A percentile compares a stretch with the other conserved stretches of the same genome.
Conservation (phyloP, 1,140 invertebrate species). For the Forficula auricularia region DNA sequence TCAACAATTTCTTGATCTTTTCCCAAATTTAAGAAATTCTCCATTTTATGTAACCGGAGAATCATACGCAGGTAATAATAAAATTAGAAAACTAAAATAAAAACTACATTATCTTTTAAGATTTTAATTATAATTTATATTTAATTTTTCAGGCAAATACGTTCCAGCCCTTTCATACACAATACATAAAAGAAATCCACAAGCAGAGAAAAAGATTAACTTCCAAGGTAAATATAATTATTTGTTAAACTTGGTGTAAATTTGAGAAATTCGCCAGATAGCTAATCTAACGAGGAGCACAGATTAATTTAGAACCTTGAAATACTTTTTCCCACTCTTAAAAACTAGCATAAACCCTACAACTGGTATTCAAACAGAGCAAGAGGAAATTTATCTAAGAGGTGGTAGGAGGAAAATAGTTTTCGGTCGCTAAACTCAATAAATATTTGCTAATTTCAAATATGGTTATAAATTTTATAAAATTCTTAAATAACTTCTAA, state of each 20-base stretch:
- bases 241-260: not conserved
- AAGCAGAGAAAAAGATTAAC: slow-evolving; percentile 38
- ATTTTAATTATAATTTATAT: not conserved
- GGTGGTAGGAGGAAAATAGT: no score
- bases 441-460: no score
- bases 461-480: no score
- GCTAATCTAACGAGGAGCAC: no score
- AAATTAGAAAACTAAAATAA: not conserved
- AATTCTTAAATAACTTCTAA: no score
- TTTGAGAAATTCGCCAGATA: not conserved
- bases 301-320: no score
- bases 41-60: slow-evolving; percentile 69
- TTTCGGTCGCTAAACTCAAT: no score
- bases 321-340: no score
- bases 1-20: slow-evolving; percentile 54
- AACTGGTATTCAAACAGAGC: no score
- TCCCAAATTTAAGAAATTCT: slow-evolving; percentile 41
- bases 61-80: slow-evolving; percentile 60
- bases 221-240: slow-evolving; percentile 33
- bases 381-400: no score
- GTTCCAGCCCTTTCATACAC: slow-evolving; percentile 59
- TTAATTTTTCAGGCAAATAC: slow-evolving; percentile 32
- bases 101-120: no score
- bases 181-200: slow-evolving; percentile 50
- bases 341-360: no score